Evolutionary conservation across 2,888 invertebrate genomes (phyloP), one percentile per base, ranked within the genome.

Genomic region (Dioctria linearis): DNA sequence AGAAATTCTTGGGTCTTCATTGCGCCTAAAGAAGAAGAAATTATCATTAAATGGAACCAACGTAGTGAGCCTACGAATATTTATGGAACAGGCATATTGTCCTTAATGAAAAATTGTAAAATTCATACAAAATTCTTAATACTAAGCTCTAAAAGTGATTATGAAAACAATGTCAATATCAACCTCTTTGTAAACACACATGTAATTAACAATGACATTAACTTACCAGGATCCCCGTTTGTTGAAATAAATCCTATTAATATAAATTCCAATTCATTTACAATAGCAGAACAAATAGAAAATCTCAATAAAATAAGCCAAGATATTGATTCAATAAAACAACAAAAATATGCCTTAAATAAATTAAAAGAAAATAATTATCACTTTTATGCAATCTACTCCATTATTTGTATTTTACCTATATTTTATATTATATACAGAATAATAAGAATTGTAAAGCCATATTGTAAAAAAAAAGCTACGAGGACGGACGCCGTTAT

Each of bases 231-330:
- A 25, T 42, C 40, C 5, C 6, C 2, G 37, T 61, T 61, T 5
- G 25, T 40, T 11, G 3, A 39, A 11, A 65, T 65, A 8, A 2
- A 11, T 6, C 25, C 39, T 11, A 6, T 11, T 11, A 39, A 37
- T 3, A 65, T 40, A 3, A 40, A 40, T 39, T 11, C 40, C 9
- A 11, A 65, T 9, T 8, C 65, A 40, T 65, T 65, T 40, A 11
- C 65, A 3, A 40, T 65, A 39, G 3, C 39, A 8, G 40, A 65
- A 4, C 40, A 65, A 39, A 40, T 65, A 6, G n/a, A 40, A 9
- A 65, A 65, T 40, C 4, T 65, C 4, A 65, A 40, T 5, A 65
- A 65, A 4, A 40, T 65, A 5, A 65, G 65, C n/a, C 39, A 65
- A 4, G 9, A 40, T 9, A 65, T 65, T 11, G 40, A 65, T 40